Evolutionary conservation across 2,888 invertebrate genomes (phyloP), one percentile per base, ranked within the genome.

Genomic region (Drosophila rubida): DNA sequence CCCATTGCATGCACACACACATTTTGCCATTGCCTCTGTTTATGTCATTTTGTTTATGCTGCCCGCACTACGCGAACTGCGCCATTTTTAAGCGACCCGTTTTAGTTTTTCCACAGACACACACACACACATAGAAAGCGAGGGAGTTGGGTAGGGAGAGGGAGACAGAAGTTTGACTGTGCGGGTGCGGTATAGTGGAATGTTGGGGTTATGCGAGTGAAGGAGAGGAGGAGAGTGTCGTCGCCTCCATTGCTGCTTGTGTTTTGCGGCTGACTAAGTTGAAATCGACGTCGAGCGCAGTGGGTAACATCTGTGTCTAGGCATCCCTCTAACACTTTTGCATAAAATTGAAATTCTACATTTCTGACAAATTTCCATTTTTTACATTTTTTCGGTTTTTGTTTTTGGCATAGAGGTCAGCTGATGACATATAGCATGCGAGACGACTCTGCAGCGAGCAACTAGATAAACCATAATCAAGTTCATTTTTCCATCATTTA

Each of bases 21-120:
- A 54, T 41, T 48, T 45, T 49, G 53, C 53, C 50, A 57, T 69
- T 72, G 69, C 64, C 78, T 78, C 78, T 78, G 80, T 84, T 84
- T 84, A 80, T 84, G 84, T 75, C 79, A 78, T 75, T 77, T 78
- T 69, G 75, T 80, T 81, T 78, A 77, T 82, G 85, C 69, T 73
- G 68, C 63, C 85, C 71, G 67, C 82, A 72, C 69, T 50, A 68
- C 64, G 75, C 62, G 66, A 80, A 68, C 59, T 79, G 82, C 77
- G 71, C 76, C 76, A 71, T 75, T 80, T 76, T 58, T 66, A 70
- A 71, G 61, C 65, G 70, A 67, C 61, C 58, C 66, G 69, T 70
- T 78, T 76, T 78, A 69, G 68, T 80, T 70, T 69, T 67, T 66
- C 25, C 53, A 60, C 11, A 58, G 48, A 35, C 1, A 23, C 35